These are phyloP conservation scores for Hippopotamus amphibius DNA, from an alignment of 2,113 vertebrate species.

Conservation along the genomic window DNA sequence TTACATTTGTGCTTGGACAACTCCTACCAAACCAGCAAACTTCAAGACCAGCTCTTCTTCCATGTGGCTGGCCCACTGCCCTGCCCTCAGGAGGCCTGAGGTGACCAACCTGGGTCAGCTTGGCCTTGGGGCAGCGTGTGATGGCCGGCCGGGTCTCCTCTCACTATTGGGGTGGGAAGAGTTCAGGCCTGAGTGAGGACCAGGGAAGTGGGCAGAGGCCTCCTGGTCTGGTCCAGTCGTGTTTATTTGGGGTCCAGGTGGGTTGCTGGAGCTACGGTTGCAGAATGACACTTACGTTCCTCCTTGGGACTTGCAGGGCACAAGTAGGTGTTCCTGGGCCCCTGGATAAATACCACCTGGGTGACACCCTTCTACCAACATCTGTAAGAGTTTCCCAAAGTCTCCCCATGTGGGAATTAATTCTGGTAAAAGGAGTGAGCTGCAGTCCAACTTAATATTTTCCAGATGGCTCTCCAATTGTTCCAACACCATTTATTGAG, in stretches of 20 bases:
- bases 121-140: not conserved
- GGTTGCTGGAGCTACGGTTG: not conserved
- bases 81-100: not conserved
- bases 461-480: not conserved
- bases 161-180: not conserved
- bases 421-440: not conserved
- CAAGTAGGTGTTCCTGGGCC: not conserved
- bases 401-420: not conserved
- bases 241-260: not conserved
- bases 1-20: not conserved
- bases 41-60: not conserved
- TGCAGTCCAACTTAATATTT: not conserved
- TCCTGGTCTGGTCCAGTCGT: not conserved
- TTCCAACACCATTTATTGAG: not conserved
- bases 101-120: not conserved
- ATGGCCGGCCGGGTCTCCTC: accelerated
- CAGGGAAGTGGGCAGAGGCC: not conserved
- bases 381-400: not conserved
- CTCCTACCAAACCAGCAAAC: not conserved
- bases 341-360: not conserved
- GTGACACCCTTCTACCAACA: not conserved
- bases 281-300: not conserved
- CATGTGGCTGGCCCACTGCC: not conserved
- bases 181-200: not conserved
- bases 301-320: not conserved